Evolutionary conservation across 2,888 invertebrate genomes (phyloP).

Genomic region (Coelinius sp.): DNA sequence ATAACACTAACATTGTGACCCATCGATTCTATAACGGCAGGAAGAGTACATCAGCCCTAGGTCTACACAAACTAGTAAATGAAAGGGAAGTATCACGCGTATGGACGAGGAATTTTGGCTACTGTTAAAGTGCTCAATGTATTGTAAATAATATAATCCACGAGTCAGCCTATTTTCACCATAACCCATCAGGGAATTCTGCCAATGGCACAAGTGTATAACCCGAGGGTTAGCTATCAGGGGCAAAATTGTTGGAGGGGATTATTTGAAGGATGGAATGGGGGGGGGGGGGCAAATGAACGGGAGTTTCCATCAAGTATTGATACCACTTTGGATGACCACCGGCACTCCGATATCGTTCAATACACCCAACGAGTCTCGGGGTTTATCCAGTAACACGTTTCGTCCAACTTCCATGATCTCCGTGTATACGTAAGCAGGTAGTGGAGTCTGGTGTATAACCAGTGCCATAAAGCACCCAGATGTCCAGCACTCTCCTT

Average conservation of each 20-base stretch:
- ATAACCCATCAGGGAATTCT: slow-evolving; percentile 41
- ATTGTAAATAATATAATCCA: slow-evolving; percentile 69
- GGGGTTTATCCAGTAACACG: slow-evolving; percentile 17
- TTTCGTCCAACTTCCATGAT: background rate
- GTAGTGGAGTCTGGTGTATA: slow-evolving; percentile 35
- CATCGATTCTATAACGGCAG: background rate
- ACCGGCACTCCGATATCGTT: slow-evolving; percentile 43
- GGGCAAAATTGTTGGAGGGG: background rate
- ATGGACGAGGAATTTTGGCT: slow-evolving; percentile 53
- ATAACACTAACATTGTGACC: background rate
- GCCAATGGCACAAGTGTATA: background rate
- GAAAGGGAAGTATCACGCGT: slow-evolving; percentile 31
- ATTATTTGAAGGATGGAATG: slow-evolving; percentile 26
- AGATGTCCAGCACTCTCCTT: slow-evolving; percentile 65
- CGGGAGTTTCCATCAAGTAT: slow-evolving; percentile 60
- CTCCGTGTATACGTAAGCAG: slow-evolving; percentile 34
- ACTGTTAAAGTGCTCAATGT: slow-evolving; percentile 67
- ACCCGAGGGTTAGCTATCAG: background rate
- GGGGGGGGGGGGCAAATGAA: slow-evolving; percentile 38
- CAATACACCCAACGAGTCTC: slow-evolving; percentile 33
- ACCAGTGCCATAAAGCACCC: slow-evolving; percentile 49
- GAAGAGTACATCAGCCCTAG: background rate
- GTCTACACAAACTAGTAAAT: background rate
- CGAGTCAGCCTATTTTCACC: slow-evolving; percentile 55
- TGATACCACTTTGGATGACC: slow-evolving; percentile 61